Evolutionary conservation across 1,140 invertebrate species (phyloP).

Genomic region (Drosophila burlai): DNA sequence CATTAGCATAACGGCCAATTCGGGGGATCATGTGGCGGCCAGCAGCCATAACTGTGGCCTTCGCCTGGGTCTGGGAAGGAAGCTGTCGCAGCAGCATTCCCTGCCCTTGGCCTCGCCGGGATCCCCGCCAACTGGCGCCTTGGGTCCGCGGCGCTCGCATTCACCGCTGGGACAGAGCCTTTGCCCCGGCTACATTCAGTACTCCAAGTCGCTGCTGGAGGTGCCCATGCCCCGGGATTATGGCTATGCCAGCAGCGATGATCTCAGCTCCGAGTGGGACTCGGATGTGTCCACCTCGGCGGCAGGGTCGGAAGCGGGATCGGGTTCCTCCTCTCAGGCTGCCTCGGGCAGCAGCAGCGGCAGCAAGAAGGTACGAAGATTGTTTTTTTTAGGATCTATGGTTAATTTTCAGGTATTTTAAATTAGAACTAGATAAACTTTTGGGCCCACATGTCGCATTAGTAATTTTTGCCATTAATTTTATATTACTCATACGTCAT

Average conservation of each 20-base stretch:
- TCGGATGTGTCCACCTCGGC: constrained; percentile 88
- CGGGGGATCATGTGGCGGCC: constrained; percentile 50
- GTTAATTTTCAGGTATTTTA: background rate
- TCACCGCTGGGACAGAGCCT: constrained; percentile 71
- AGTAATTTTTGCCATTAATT: background rate
- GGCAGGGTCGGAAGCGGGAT: constrained; percentile 28
- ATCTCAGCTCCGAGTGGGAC: constrained; percentile 95
- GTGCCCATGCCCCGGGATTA: constrained; percentile 91
- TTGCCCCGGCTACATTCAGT: constrained; percentile 91
- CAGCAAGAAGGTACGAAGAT: constrained; percentile 68
- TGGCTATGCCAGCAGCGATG: constrained; percentile 93
- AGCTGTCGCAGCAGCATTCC: constrained; percentile 55
- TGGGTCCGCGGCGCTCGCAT: constrained; percentile 61
- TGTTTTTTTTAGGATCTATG: background rate
- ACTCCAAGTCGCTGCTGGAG: constrained; percentile 90
- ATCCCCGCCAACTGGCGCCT: background rate
- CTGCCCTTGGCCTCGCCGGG: constrained; percentile 32
- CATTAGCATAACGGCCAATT: constrained; percentile 72
- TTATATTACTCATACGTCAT: background rate
- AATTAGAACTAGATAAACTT: too few relatives aligned
- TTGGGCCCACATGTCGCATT: background rate
- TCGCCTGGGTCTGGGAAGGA: constrained; percentile 26
- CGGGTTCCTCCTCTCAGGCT: constrained; percentile 28
- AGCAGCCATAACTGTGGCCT: constrained; percentile 17
- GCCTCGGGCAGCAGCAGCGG: constrained; percentile 19